phyloP scores from a whole-genome alignment of 2,797 vertebrate species.

The Rhinogobio ventralis region DNA sequence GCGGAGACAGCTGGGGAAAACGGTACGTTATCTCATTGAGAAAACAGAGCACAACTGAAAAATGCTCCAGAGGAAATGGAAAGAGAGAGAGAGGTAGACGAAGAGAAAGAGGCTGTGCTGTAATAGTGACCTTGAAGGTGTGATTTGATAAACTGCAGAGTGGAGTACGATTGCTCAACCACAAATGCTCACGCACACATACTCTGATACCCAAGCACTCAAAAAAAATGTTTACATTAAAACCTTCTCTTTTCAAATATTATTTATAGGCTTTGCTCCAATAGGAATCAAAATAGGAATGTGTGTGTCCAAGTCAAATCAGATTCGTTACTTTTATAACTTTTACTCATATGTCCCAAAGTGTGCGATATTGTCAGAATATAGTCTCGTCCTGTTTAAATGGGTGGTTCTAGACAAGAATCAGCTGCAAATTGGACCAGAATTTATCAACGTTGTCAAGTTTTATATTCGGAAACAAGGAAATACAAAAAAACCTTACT shows the following conservation, averaged over 20 bases:
- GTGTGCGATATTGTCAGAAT: neutral
- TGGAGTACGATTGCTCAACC: conserved; percentile 15
- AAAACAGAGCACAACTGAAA: conserved; percentile 51
- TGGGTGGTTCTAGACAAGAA: neutral
- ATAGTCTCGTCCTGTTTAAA: neutral
- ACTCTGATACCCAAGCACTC: neutral
- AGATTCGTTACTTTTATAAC: too few relatives aligned
- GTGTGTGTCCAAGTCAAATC: neutral
- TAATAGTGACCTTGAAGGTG: conserved; percentile 48
- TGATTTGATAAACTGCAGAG: conserved; percentile 47
- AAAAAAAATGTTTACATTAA: neutral
- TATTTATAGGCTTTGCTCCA: neutral
- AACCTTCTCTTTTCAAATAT: neutral
- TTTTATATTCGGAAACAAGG: neutral
- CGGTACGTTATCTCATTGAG: conserved; percentile 52
- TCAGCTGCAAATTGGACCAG: neutral
- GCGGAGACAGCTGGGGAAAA: conserved; percentile 1
- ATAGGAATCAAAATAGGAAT: neutral
- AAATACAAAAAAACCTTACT: conserved; percentile 2
- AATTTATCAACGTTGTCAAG: neutral
- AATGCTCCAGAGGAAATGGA: conserved; percentile 47
- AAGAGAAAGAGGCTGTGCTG: neutral
- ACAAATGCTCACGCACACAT: conserved; percentile 9
- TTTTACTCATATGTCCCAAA: neutral
- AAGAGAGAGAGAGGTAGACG: conserved; percentile 25